Base-by-base conservation (phyloP, 1,140 invertebrate species). In the Caenorhabditis brenneri region DNA sequence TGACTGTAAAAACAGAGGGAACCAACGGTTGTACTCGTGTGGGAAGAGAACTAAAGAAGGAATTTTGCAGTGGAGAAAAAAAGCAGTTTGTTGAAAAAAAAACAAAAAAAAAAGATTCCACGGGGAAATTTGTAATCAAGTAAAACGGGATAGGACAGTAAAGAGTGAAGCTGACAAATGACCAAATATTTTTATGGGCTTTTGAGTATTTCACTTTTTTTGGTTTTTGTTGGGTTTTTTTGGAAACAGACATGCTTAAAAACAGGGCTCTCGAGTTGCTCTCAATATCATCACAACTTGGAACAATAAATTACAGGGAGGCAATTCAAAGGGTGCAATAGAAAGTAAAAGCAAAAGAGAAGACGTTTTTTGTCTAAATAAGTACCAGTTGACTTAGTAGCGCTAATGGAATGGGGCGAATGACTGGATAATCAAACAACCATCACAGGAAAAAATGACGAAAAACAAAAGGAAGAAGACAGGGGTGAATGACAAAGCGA, bases 381-480 rank as follows among this genome's bases (percentile, higher is more conserved):
- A 5, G 36, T 74, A 74, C 65, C 65, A 74, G 65, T 74, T 74
- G 36, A 74, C 65, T 74, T 74, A 74, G 65, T 74, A 74, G 65
- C 65, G 65, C 36, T 74, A 24, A 36, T 74, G 65, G 65, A 74
- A 74, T 74, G 65, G 36, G 65, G 65, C 36, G 65, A 16, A 74
- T 74, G 65, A 74, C 65, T 74, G 65, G 65, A 74, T 12, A 74
- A 74, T 74, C 65, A 74, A 74, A 74, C 65, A 74, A 74, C 65
- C 65, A 74, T 74, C 65, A 74, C 65, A 74, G 65, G n/a, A 29
- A 74, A 15, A 74, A 74, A 74, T 46, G 65, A 74, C 36, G 36
- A 74, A 29, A 42, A 74, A 42, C 65, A 74, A 29, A 42, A 74
- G 19, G 42, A 42, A 42, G n/a, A 24, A 42, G 36, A 39, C n/a